Percentiles rank a stretch among this genome's conserved stretches.
phyloP scores from a whole-genome alignment of 2,797 vertebrate genomes.

The Tokudaia muenninki region DNA sequence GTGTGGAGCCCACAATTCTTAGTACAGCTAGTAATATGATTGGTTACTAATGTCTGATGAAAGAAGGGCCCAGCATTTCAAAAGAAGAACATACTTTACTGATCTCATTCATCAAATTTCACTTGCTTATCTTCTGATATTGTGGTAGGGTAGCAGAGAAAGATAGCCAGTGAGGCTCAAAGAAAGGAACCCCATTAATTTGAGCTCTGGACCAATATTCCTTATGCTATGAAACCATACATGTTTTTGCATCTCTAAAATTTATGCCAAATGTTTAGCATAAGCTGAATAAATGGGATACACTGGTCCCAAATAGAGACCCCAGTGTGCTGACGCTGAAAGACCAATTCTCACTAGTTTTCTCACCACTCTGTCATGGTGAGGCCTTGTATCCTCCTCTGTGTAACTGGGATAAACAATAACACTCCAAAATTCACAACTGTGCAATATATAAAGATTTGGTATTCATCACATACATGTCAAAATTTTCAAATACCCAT shows the following conservation, averaged over 20 bases:
- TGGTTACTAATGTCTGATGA: background rate
- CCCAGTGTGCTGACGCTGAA: background rate
- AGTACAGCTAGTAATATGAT: background rate
- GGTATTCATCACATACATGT: background rate
- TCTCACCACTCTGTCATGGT: background rate
- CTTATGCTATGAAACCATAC: background rate
- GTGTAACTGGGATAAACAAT: background rate
- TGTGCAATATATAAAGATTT: slow-evolving; percentile 44
- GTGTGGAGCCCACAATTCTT: background rate
- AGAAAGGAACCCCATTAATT: background rate
- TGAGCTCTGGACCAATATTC: background rate
- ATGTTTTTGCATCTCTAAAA: background rate
- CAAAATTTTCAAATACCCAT: slow-evolving; percentile 3
- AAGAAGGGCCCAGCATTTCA: background rate
- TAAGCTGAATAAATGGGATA: background rate
- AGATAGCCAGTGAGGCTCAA: background rate
- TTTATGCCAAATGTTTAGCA: background rate
- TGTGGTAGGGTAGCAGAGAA: background rate
- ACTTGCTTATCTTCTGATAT: background rate
- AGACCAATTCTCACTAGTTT: background rate
- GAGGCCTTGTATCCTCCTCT: background rate
- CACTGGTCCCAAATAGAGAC: background rate
- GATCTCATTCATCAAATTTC: background rate
- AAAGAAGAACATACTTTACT: background rate
- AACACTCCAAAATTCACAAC: background rate